Conservation (phyloP, 2,888 invertebrate species). For the Parnassius mnemosyne region DNA sequence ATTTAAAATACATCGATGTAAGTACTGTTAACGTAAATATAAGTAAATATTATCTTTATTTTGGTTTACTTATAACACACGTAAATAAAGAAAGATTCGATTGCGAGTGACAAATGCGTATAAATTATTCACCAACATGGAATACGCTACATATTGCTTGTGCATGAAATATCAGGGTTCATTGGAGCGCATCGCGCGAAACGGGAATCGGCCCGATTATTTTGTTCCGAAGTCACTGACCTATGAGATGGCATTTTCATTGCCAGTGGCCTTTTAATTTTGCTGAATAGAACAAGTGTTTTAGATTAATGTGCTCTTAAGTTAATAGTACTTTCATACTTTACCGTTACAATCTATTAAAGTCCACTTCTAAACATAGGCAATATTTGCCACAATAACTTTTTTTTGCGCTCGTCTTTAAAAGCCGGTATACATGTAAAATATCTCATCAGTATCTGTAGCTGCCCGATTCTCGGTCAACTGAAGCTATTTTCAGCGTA, state of each 20-base stretch:
- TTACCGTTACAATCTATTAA: no score
- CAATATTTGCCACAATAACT: no score
- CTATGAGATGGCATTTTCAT: conserved; percentile 38
- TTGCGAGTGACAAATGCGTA: conserved; percentile 55
- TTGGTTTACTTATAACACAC: conserved; percentile 3
- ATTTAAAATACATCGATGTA: no score
- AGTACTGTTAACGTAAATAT: no score
- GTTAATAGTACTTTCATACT: no score
- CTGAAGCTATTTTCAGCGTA: conserved; percentile 19
- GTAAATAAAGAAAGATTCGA: conserved; percentile 18
- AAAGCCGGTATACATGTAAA: no score
- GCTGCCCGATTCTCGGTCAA: no score
- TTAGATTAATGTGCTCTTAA: no score
- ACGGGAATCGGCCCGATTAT: conserved; percentile 55
- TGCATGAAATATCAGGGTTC: conserved; percentile 62
- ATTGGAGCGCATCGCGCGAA: conserved; percentile 40
- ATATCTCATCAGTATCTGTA: no score
- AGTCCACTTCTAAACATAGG: no score
- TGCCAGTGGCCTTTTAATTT: neutral
- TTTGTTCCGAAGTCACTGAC: conserved; percentile 49
- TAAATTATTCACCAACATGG: conserved; percentile 68
- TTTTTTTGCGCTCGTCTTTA: no score
- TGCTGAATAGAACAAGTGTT: neutral
- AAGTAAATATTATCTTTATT: neutral
- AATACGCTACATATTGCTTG: conserved; percentile 66